Percentiles rank a stretch among this genome's conserved stretches.
These are phyloP conservation scores for Aldabrachelys gigantea DNA, from an alignment of 2,113 vertebrate species.

Conservation along the genomic window DNA sequence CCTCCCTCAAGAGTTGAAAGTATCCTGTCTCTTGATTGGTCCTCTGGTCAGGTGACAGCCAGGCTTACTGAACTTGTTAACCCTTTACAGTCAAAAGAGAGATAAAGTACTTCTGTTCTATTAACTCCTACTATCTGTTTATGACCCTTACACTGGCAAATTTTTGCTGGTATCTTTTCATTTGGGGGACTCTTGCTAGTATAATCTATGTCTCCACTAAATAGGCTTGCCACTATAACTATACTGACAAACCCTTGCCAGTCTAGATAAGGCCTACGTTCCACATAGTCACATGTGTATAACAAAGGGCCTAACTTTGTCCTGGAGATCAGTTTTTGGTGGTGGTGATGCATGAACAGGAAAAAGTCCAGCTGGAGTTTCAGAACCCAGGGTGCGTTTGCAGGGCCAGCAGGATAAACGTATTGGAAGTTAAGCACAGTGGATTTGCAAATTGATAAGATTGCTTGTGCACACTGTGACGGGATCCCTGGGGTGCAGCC, in stretches of 20 bases:
- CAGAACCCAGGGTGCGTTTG: not conserved
- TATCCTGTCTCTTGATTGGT: too few relatives aligned
- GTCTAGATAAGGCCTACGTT: not conserved
- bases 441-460: not conserved
- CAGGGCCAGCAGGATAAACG: not conserved
- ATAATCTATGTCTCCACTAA: not conserved
- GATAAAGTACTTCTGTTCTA: too few relatives aligned
- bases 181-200: not conserved
- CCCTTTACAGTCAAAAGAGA: too few relatives aligned
- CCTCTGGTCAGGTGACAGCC: too few relatives aligned
- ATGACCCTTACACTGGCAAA: too few relatives aligned
- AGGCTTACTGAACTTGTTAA: too few relatives aligned
- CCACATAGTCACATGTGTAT: not conserved
- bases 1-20: too few relatives aligned
- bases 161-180: not conserved
- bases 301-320: not conserved
- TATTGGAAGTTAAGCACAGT: not conserved
- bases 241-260: not conserved
- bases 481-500: too few relatives aligned
- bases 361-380: not conserved
- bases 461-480: not conserved
- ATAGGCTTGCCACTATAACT: not conserved
- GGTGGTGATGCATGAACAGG: not conserved
- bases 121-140: too few relatives aligned
- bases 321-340: not conserved